phyloP scores from a whole-genome alignment of 2,113 vertebrate species.

The Tichodroma muraria region DNA sequence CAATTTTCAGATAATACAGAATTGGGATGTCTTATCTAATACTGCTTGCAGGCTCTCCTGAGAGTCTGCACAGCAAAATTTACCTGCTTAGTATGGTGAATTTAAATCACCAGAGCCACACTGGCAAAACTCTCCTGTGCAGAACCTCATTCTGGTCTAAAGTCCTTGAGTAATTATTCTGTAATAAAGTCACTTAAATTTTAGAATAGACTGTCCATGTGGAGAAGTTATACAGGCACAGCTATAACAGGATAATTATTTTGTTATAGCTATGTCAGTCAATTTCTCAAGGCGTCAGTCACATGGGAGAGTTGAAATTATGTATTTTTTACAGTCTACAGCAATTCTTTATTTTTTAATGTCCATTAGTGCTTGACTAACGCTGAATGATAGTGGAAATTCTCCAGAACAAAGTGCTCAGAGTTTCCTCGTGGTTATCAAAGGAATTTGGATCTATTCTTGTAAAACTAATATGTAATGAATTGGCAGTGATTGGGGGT shows the following conservation, averaged over 20 bases:
- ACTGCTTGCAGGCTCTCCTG: not conserved
- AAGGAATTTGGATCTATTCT: conserved; percentile 28
- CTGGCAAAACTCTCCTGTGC: not conserved
- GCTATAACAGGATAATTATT: conserved; percentile 55
- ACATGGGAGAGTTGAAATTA: conserved; percentile 31
- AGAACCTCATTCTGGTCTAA: conserved; percentile 1
- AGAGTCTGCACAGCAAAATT: conserved; percentile 2
- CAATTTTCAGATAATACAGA: not conserved
- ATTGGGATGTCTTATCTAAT: conserved; percentile 21
- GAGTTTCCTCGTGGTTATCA: not conserved
- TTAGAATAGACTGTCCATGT: conserved; percentile 25
- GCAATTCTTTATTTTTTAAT: conserved; percentile 45
- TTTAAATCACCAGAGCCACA: conserved; percentile 28
- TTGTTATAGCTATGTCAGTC: conserved; percentile 43
- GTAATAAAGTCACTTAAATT: conserved; percentile 59
- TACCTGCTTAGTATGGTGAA: conserved; percentile 15
- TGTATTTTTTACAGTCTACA: conserved; percentile 33
- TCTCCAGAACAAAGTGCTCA: not conserved
- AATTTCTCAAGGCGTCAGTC: conserved; percentile 25
- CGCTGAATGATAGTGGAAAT: conserved; percentile 12
- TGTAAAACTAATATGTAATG: conserved; percentile 1
- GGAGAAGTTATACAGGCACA: conserved; percentile 40
- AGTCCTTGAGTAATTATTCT: conserved; percentile 53
- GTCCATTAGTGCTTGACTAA: conserved; percentile 47
- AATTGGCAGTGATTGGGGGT: not conserved